Evolutionary conservation across 2,888 invertebrate genomes (phyloP), one percentile per base, ranked within the genome.

Genomic region (Tenthredo scrophulariae): DNA sequence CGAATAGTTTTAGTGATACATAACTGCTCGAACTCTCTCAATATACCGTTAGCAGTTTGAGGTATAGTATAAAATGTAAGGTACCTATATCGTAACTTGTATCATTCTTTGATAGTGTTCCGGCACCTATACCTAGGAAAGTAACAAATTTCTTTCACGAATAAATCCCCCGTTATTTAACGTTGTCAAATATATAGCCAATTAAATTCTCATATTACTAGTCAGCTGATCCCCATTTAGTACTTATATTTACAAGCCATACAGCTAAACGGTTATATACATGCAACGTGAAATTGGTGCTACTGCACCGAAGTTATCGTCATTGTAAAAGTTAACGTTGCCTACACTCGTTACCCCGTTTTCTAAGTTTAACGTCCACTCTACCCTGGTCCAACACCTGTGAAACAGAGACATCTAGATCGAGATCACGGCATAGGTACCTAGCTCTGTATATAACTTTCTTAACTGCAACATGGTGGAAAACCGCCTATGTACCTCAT

Each of bases 311-410:
- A 85, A 84, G 85, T 88, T 87, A 88, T 88, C 77, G 88, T 87
- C 86, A 86, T 86, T 85, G 84, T 86, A 87, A 88, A 86, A 85
- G 82, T 86, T 86, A 82, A 85, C 79, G 54, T 70, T 29, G 70
- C 50, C 46, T 40, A 80, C 80, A 22, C 40, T 80, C 80, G 80
- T 80, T 80, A 80, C 80, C 80, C 40, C 37, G n/a, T 80, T 58
- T 80, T 80, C 80, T 62, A 80, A 80, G 58, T 80, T 62, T 80
- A 62, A 58, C 40, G 58, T 50, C 40, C 80, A 26, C 62, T 62
- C 10, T 62, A 26, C 26, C 2, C 22, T 62, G 9, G 62, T 26
- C 26, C 62, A 26, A 62, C 62, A 62, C 62, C 62, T 62, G 62
- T 62, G 62, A 62, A 62, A 62, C 26, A 26, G 22, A 62, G 62